Evolutionary conservation across 2,797 vertebrate species (phyloP), one percentile per base, ranked within the genome.

Genomic region (Acanthurus tractus): DNA sequence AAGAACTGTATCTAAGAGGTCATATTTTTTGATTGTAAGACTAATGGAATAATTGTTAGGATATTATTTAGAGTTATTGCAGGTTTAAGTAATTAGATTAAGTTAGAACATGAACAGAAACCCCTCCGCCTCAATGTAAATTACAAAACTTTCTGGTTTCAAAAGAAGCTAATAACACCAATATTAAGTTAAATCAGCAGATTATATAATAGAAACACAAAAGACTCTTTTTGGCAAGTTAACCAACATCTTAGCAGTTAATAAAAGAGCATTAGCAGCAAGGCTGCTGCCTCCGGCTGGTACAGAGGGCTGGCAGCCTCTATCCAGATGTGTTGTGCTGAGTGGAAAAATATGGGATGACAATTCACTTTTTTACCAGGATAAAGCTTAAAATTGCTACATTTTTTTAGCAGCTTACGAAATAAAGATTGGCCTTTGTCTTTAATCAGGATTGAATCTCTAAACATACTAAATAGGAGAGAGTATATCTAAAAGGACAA

Each of bases 301-400:
- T n/a, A 2, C 29, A 50, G 62, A 48, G n/a, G 48, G 42, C 69
- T 73, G 25, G 48, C 7, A 5, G 64, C 63, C 14, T 54, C n/a
- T 18, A 52, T 71, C 63, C 45, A 81, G 25, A 71, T 67, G 63
- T 67, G 53, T 36, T 25, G 40, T 34, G 2, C 1, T 52, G 14
- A 67, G 48, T 67, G 46, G 29, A 71, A 70, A 44, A 42, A 22
- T 11, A 23, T 53, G 58, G 1, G 13, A 23, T 49, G 9, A 55
- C 9, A 61, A 23, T 48, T 14, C 22, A 23, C 22, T 0, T 18
- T 25, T 18, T 13, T 29, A 15, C 36, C 29, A 59, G 2, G 54
- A 49, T n/a, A 18, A 54, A 70, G 20, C 52, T 34, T 1, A 15
- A 44, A 44, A n/a, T 34, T 22, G 22, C 36, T n/a, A 8, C 4